Evolutionary conservation across 2,797 vertebrate species (phyloP).

Genomic region (Brotogeris chrysoptera): DNA sequence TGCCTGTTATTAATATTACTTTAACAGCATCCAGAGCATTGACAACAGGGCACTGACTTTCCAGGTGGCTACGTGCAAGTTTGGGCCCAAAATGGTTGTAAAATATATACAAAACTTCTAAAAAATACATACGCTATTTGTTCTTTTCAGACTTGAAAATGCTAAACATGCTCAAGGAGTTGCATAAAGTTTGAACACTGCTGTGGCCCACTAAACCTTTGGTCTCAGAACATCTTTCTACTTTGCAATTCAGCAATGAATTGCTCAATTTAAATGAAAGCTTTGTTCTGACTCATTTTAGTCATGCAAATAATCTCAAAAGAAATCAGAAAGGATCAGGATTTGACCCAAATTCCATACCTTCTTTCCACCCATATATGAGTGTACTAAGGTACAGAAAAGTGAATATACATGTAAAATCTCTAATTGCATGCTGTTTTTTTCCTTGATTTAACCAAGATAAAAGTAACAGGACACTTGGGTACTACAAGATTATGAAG

Average conservation of each 20-base stretch:
- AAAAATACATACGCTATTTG: not conserved
- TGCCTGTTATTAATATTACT: not conserved
- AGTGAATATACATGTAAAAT: not conserved
- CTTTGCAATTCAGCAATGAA: conserved; percentile 3
- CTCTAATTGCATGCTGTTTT: not conserved
- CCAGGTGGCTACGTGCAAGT: not conserved
- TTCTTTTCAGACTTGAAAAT: not conserved
- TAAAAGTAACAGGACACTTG: not conserved
- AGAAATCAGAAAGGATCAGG: conserved; percentile 1
- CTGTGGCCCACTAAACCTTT: not conserved
- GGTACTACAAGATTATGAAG: not conserved
- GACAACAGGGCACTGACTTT: not conserved
- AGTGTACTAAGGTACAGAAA: not conserved
- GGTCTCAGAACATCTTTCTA: not conserved
- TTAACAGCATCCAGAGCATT: not conserved
- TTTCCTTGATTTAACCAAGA: not conserved
- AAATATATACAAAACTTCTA: not conserved
- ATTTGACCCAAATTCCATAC: conserved; percentile 31
- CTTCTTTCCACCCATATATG: not conserved
- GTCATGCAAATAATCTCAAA: conserved; percentile 16
- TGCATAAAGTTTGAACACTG: not conserved
- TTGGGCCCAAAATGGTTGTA: not conserved
- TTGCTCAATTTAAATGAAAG: conserved; percentile 18
- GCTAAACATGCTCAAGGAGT: not conserved
- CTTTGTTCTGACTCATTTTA: conserved; percentile 29